Conservation (phyloP, 2,888 invertebrate species). For the Mechanitis mazaeus region DNA sequence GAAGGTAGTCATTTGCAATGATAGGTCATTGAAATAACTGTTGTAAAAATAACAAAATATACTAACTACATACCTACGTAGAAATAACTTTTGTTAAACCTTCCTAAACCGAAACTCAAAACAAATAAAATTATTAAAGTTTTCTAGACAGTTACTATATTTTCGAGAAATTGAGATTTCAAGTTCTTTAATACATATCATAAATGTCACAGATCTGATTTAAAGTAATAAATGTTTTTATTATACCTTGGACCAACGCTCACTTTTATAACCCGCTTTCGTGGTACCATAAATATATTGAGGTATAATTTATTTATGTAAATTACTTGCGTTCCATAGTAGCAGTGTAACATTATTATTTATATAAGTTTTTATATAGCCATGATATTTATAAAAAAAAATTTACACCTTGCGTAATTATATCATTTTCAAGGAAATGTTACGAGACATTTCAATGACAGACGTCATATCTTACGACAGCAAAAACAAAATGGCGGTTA, state of each 20-base stretch:
- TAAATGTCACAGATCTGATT: conserved; percentile 2
- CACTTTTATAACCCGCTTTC: background rate
- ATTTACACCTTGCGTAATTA: conserved; percentile 24
- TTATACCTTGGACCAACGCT: background rate
- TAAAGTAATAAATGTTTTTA: conserved; percentile 1
- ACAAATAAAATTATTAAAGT: background rate
- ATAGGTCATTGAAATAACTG: too few species aligned
- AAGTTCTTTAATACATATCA: conserved; percentile 1
- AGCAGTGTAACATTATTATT: background rate
- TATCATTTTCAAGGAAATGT: conserved; percentile 27
- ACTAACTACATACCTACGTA: too few species aligned
- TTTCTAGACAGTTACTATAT: background rate
- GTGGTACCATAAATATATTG: background rate
- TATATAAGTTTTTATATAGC: background rate
- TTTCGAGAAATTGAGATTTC: background rate
- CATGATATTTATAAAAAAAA: too few species aligned
- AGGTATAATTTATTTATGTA: background rate
- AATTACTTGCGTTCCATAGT: background rate
- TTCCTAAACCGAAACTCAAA: too few species aligned
- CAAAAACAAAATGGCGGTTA: conserved; percentile 12
- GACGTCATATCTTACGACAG: background rate
- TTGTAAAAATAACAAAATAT: too few species aligned
- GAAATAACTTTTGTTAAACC: too few species aligned
- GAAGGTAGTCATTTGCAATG: too few species aligned
- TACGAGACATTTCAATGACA: conserved; percentile 30